Evolutionary conservation across 2,888 invertebrate genomes (phyloP), one percentile per base, ranked within the genome.

Genomic region (Campoplex nolae): DNA sequence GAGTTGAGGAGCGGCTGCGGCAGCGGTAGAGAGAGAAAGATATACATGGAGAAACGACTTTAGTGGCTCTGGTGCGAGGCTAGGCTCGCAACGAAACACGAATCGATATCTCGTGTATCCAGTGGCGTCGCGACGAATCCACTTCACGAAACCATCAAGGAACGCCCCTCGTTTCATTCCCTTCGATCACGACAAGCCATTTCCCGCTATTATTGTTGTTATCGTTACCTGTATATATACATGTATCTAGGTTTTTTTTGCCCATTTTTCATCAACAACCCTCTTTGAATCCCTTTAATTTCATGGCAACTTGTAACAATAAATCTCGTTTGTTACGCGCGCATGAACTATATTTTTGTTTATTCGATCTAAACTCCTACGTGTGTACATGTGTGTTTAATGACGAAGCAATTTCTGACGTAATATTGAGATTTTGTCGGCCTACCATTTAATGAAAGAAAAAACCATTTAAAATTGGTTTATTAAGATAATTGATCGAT

Each of bases 71-170:
- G 56, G 68, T 38, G 38, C 23, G 23, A 23, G 23, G 23, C 23
- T 23, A 84, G 73, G 74, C 75, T 80, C 87, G 76, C 77, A 71
- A 65, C 80, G 62, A 83, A 79, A 67, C 71, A 70, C 86, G 82
- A 87, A 87, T 87, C 87, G 87, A 87, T 87, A 87, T 87, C 87
- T 85, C 84, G 77, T 77, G 62, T 83, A 71, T 51, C 77, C 82
- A 85, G 82, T 82, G 85, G 85, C 85, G 85, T 85, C 82, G 85
- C 85, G 77, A 82, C 71, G 71, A 81, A 77, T 79, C 80, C 75
- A 75, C 83, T 83, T 79, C 35, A 62, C 75, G 74, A 82, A 74
- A 83, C 70, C 62, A 54, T 58, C 76, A 65, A 84, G 87, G 82
- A 87, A 87, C 87, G 87, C 87, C 87, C 87, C 84, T 82, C 84